A percentile compares a stretch with the other conserved stretches of the same genome.
phyloP scores from a whole-genome alignment of 2,797 vertebrate species.

The Squalus acanthias region DNA sequence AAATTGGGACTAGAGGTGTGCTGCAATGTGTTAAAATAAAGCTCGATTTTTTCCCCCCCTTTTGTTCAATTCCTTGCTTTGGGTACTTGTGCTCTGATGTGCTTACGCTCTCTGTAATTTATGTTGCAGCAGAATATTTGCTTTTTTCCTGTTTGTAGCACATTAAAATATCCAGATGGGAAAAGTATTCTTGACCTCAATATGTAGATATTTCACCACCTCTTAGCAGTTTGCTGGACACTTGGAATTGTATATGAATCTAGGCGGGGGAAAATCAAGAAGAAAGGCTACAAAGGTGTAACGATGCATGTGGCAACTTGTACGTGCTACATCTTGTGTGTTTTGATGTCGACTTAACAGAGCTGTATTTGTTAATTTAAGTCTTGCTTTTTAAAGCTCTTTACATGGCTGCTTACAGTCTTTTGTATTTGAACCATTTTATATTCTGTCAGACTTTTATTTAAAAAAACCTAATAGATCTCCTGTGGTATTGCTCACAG shows the following conservation, averaged over 20 bases:
- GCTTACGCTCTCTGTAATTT: not conserved
- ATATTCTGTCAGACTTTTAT: not conserved
- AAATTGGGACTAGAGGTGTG: not conserved
- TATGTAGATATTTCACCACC: not conserved
- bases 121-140: not conserved
- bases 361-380: not conserved
- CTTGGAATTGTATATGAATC: not conserved
- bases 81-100: not conserved
- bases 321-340: not conserved
- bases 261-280: not conserved
- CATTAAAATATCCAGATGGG: not conserved
- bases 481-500: not conserved
- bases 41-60: not conserved
- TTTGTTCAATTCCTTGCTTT: not conserved
- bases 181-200: not conserved
- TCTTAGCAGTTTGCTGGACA: not conserved
- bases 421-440: not conserved
- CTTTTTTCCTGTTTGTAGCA: not conserved
- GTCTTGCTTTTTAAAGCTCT: not conserved
- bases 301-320: not conserved
- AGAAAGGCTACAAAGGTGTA: not conserved
- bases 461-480: not conserved
- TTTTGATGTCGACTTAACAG: not conserved
- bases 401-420: not conserved
- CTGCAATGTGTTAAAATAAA: not conserved